A percentile compares a stretch with the other conserved stretches of the same genome.
These are phyloP conservation scores for Mythimna ferrago DNA, from an alignment of 2,888 invertebrate species.

Conservation along the genomic window DNA sequence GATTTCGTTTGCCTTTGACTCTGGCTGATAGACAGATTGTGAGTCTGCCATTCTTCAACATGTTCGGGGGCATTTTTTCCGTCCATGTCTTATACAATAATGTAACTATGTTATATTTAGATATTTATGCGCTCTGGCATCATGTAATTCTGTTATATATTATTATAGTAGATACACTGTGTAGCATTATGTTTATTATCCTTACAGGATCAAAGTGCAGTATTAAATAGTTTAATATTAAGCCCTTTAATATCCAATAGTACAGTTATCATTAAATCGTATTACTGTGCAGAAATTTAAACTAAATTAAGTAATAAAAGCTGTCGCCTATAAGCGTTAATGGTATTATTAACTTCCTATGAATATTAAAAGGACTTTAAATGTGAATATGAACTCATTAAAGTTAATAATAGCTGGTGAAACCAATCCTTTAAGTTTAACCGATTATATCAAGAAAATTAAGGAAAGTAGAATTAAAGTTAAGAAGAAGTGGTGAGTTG, in stretches of 20 bases:
- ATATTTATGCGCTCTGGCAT: too few species aligned
- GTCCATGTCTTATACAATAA: too few species aligned
- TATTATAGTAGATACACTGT: neutral
- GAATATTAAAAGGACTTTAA: constrained; percentile 33
- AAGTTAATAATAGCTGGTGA: neutral
- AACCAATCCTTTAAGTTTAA: neutral
- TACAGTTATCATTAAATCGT: constrained; percentile 18
- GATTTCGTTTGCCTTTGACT: too few species aligned
- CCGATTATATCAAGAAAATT: neutral
- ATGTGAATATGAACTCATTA: constrained; percentile 9
- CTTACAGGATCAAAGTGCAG: neutral
- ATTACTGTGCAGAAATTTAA: constrained; percentile 29
- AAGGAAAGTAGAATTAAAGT: too few species aligned
- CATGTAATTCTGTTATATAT: too few species aligned
- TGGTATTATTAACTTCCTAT: constrained; percentile 18
- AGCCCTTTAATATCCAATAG: neutral
- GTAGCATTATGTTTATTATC: constrained; percentile 4
- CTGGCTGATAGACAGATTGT: too few species aligned
- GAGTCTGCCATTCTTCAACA: too few species aligned
- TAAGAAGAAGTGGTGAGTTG: too few species aligned
- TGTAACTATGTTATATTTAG: too few species aligned
- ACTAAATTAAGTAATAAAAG: constrained; percentile 44
- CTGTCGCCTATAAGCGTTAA: neutral
- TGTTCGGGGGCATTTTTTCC: too few species aligned
- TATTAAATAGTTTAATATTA: constrained; percentile 16